Evolutionary conservation across 1,140 invertebrate species (phyloP).

Genomic region (Latrodectus geometricus): DNA sequence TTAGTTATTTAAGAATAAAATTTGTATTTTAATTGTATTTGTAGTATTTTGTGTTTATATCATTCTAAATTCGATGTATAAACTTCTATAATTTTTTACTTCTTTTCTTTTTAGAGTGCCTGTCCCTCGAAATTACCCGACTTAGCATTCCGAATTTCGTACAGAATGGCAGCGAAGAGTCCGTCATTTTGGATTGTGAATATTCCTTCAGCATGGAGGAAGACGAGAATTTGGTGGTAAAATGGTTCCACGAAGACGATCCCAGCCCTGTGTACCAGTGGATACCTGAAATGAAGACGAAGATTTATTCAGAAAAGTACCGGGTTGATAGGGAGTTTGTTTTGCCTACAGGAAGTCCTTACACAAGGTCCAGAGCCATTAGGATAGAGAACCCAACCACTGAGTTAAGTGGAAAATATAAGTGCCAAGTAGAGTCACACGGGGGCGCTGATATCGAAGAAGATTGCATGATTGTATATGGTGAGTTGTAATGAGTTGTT

Average conservation of each 20-base stretch:
- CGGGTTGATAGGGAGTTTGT: conserved; percentile 78
- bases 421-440: conserved; percentile 82
- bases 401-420: conserved; percentile 81
- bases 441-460: conserved; percentile 77
- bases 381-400: conserved; percentile 79
- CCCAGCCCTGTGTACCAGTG: conserved; percentile 82
- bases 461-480: conserved; percentile 79
- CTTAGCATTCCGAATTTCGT: conserved; percentile 77
- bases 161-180: conserved; percentile 75
- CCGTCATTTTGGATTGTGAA: conserved; percentile 82
- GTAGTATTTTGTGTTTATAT: no score
- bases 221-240: conserved; percentile 76
- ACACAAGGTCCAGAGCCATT: conserved; percentile 79
- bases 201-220: conserved; percentile 75
- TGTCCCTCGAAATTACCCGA: conserved; percentile 75
- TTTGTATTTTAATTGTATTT: no score
- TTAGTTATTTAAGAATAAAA: no score
- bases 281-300: conserved; percentile 75
- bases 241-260: conserved; percentile 81
- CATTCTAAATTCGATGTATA: no score
- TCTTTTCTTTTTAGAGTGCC: conserved; percentile 63
- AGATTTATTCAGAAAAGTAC: conserved; percentile 76
- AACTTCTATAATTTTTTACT: background rate
- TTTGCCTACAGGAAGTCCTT: conserved; percentile 75
- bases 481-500: conserved; percentile 61